These are phyloP conservation scores for Xylophagus ater DNA, from an alignment of 2,888 invertebrate species.

Conservation along the genomic window DNA sequence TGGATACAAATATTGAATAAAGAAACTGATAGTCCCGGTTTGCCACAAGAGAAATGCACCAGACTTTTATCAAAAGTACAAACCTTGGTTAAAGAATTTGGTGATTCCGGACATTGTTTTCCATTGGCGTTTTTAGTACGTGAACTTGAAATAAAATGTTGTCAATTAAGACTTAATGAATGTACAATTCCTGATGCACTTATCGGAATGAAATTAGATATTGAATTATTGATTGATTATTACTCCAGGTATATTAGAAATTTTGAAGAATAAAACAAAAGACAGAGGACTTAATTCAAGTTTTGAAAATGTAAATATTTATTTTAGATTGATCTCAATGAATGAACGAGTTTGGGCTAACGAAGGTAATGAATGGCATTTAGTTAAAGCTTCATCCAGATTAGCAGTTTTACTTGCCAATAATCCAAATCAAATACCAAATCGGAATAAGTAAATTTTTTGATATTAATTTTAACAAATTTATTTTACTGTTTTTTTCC, in stretches of 20 bases:
- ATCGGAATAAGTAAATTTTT: slow-evolving; percentile 30
- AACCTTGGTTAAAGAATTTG: slow-evolving; percentile 63
- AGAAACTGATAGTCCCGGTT: slow-evolving; percentile 32
- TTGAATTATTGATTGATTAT: slow-evolving; percentile 66
- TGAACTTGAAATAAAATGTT: slow-evolving; percentile 66
- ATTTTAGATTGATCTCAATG: slow-evolving; percentile 56
- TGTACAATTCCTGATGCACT: slow-evolving; percentile 68
- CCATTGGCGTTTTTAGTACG: slow-evolving; percentile 77
- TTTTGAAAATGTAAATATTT: not conserved
- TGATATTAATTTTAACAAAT: no score
- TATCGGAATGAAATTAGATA: slow-evolving; percentile 62
- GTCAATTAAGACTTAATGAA: slow-evolving; percentile 57
- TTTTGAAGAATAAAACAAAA: not conserved
- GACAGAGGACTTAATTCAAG: not conserved
- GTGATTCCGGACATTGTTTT: slow-evolving; percentile 74
- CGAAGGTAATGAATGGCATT: slow-evolving; percentile 74
- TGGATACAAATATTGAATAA: slow-evolving; percentile 70
- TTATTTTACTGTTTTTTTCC: no score
- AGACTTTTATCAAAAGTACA: slow-evolving; percentile 67
- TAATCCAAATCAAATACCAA: slow-evolving; percentile 48
- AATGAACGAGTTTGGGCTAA: slow-evolving; percentile 80
- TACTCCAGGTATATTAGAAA: slow-evolving; percentile 48
- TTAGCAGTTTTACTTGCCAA: slow-evolving; percentile 59
- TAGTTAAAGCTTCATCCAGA: slow-evolving; percentile 63
- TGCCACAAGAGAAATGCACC: slow-evolving; percentile 47